Percentiles rank a stretch among this genome's conserved stretches.
Evolutionary conservation across 64 coral and sea anemone species (phyloP).

Genomic region (Stylophora pistillata): DNA sequence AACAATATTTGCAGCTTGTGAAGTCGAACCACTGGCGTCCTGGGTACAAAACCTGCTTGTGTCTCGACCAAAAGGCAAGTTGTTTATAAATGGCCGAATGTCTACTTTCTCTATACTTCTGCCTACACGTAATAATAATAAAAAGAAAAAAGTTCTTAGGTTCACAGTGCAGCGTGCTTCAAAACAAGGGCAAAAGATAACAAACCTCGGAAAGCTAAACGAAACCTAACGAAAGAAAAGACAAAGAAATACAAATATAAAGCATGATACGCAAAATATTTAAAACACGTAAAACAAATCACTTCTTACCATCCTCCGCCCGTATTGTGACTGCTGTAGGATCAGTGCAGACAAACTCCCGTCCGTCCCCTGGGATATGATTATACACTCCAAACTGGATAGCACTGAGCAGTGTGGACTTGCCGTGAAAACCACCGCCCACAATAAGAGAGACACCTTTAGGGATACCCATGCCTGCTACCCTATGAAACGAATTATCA

Average conservation of each 20-base stretch:
- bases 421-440: constrained; percentile 74
- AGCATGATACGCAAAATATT: too few species aligned
- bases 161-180: too few species aligned
- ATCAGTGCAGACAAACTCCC: constrained; percentile 73
- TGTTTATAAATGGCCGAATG: constrained; percentile 83
- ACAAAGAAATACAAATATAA: too few species aligned
- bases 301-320: constrained; percentile 71
- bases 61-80: constrained; percentile 67
- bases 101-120: constrained; percentile 75
- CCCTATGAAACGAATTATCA: constrained; percentile 20
- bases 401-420: constrained; percentile 67
- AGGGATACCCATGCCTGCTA: constrained; percentile 69
- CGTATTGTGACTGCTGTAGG: constrained; percentile 65
- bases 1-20: constrained; percentile 78
- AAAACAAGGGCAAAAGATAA: too few species aligned
- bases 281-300: neutral
- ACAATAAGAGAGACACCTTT: constrained; percentile 78
- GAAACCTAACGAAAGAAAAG: too few species aligned
- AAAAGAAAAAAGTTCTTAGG: neutral
- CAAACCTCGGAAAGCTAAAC: too few species aligned
- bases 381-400: constrained; percentile 74
- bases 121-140: neutral
- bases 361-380: constrained; percentile 73
- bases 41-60: constrained; percentile 82
- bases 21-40: constrained; percentile 75